phyloP scores from a whole-genome alignment of 2,888 invertebrate genomes.

The Timandra comae region DNA sequence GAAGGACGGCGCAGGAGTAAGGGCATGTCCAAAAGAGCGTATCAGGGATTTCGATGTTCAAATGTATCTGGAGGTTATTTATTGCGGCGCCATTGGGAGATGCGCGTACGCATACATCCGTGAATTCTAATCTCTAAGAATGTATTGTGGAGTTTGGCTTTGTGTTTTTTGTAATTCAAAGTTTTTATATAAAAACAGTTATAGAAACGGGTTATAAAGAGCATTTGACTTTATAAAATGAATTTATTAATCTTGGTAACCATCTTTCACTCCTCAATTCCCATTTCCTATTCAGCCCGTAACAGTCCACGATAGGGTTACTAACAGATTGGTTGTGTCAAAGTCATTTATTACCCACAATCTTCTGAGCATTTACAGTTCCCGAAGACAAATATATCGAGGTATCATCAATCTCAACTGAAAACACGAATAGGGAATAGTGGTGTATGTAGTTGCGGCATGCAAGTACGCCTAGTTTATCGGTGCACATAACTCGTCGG shows the following conservation, averaged over 20 bases:
- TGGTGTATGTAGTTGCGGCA: slow-evolving; percentile 39
- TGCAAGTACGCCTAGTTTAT: slow-evolving; percentile 49
- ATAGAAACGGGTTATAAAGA: no score
- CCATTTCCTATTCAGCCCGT: no score
- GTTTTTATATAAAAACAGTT: no score
- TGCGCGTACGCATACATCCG: slow-evolving; percentile 26
- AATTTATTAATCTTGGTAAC: no score
- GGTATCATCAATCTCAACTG: slow-evolving; percentile 12
- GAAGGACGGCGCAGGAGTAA: slow-evolving; percentile 9
- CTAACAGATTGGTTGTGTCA: not conserved
- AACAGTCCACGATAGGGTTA: slow-evolving; percentile 1
- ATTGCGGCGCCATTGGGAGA: slow-evolving; percentile 35
- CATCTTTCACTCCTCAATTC: no score
- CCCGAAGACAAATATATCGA: not conserved
- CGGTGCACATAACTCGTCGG: slow-evolving; percentile 43
- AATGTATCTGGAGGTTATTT: slow-evolving; percentile 45
- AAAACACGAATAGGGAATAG: slow-evolving; percentile 25
- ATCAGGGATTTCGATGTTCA: slow-evolving; percentile 28
- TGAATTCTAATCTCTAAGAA: slow-evolving; percentile 2
- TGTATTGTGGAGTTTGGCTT: not conserved
- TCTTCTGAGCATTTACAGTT: no score
- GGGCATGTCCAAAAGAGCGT: slow-evolving; percentile 14
- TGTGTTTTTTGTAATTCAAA: no score
- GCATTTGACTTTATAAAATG: no score
- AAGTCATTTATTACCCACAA: no score